A percentile compares a stretch with the other conserved stretches of the same genome.
Evolutionary conservation across 2,113 vertebrate genomes (phyloP).

Genomic region (Phaetusa simplex): DNA sequence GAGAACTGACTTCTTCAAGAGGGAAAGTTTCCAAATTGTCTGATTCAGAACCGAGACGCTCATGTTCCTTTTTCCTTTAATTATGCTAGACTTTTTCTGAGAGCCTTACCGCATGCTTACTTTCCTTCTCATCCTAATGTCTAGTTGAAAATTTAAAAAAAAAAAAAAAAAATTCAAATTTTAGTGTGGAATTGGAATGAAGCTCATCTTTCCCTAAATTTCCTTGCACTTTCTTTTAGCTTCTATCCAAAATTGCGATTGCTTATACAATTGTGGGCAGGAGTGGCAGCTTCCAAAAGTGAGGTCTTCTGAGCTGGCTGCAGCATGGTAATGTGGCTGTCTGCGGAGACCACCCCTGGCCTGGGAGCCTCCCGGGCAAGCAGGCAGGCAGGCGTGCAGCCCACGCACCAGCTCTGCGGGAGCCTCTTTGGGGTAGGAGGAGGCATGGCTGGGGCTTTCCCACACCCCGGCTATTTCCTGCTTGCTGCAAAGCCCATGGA

Average conservation of each 20-base stretch:
- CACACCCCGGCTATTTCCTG: conserved; percentile 19
- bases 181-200: background rate
- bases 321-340: fast-evolving
- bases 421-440: background rate
- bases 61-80: background rate
- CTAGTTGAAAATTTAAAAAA: background rate
- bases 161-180: background rate
- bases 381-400: background rate
- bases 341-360: background rate
- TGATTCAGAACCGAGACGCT: background rate
- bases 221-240: background rate
- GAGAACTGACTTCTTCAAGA: background rate
- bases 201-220: background rate
- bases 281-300: background rate
- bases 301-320: background rate
- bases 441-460: background rate
- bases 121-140: background rate
- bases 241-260: background rate
- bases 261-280: background rate
- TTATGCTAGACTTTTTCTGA: background rate
- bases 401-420: fast-evolving
- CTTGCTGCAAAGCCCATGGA: background rate
- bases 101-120: background rate
- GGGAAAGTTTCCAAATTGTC: background rate
- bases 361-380: fast-evolving